Percentiles rank a stretch among this genome's conserved stretches.
Conservation (phyloP, 2,797 vertebrate genomes). For the Poecile montanus region DNA sequence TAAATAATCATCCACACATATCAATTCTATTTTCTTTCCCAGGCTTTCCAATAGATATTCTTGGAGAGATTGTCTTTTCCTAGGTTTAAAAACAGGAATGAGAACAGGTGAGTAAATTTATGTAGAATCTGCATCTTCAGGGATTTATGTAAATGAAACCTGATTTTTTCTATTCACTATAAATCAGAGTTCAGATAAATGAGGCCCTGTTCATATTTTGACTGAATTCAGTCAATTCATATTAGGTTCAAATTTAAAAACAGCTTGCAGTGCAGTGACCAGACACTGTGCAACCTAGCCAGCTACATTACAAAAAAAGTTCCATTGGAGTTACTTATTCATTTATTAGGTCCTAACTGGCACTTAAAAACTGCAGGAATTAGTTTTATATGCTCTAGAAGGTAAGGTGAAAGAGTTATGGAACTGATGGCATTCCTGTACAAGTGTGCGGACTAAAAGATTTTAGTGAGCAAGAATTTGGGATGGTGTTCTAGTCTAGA, state of each 20-base stretch:
- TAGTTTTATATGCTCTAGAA: neutral
- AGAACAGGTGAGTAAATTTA: neutral
- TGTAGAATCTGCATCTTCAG: neutral
- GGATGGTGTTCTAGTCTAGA: neutral
- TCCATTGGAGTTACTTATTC: neutral
- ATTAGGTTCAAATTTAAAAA: slow-evolving; percentile 29
- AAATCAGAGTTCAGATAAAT: slow-evolving; percentile 26
- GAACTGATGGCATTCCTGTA: neutral
- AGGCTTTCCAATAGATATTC: neutral
- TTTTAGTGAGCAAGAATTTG: neutral
- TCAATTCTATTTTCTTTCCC: neutral
- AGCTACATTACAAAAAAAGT: neutral
- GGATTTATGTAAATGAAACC: neutral
- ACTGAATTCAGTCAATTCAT: slow-evolving; percentile 19
- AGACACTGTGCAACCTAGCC: neutral
- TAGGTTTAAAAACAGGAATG: slow-evolving; percentile 15
- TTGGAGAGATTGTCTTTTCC: neutral
- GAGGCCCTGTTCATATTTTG: neutral
- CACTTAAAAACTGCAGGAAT: neutral
- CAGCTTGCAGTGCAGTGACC: neutral
- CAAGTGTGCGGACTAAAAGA: neutral
- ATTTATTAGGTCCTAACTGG: neutral
- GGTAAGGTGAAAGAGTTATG: neutral
- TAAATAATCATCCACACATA: neutral
- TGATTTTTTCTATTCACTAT: slow-evolving; percentile 38